Conservation (phyloP, 2,888 invertebrate genomes). For the Cantharis rustica region DNA sequence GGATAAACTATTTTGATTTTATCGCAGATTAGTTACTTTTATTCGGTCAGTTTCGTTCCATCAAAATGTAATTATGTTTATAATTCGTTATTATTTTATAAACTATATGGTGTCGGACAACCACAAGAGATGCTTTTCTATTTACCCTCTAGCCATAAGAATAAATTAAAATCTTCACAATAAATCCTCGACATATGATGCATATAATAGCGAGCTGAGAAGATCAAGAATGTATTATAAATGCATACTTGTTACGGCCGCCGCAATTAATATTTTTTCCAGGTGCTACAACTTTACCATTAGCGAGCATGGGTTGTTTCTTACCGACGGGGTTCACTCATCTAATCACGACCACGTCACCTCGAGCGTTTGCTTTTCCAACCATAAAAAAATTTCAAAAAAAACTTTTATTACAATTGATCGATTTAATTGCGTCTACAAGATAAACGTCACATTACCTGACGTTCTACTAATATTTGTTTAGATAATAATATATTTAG, state of each 20-base stretch:
- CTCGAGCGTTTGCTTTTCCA: constrained; percentile 40
- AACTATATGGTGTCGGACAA: constrained; percentile 47
- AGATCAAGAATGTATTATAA: constrained; percentile 52
- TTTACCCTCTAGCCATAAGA: constrained; percentile 49
- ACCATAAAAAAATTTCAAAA: constrained; percentile 4
- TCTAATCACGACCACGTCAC: constrained; percentile 51
- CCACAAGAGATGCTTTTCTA: constrained; percentile 48
- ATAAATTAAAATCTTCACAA: constrained; percentile 56
- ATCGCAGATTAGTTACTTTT: constrained; percentile 36
- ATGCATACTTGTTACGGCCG: constrained; percentile 46
- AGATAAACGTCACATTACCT: neutral
- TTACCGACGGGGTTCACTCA: constrained; percentile 31
- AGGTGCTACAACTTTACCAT: constrained; percentile 44
- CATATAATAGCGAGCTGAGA: constrained; percentile 42
- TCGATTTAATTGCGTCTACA: neutral
- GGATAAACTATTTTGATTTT: constrained; percentile 18
- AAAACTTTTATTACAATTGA: constrained; percentile 13
- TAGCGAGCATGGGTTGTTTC: constrained; percentile 32
- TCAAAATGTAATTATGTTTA: constrained; percentile 53
- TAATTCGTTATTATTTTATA: constrained; percentile 49
- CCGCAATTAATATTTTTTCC: constrained; percentile 51
- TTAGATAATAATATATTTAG: neutral
- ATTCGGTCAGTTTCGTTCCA: constrained; percentile 46
- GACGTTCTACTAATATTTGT: neutral
- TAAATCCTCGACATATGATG: constrained; percentile 55